These are phyloP conservation scores for Eupeodes corollae DNA, from an alignment of 1,140 invertebrate genomes.

Conservation along the genomic window DNA sequence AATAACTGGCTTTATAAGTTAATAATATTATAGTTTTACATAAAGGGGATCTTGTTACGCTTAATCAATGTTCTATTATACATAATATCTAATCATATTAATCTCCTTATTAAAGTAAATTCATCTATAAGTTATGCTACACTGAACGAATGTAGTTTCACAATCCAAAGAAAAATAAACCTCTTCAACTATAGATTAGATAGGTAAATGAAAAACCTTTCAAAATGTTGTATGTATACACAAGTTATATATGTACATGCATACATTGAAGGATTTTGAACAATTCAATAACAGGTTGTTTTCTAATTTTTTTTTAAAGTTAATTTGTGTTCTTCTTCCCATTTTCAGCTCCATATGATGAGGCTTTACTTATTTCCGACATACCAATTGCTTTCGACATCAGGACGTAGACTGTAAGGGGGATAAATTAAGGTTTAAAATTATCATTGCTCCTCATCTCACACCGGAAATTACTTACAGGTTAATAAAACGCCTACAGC, in stretches of 20 bases:
- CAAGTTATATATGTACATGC: constrained; percentile 15
- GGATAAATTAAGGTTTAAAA: constrained; percentile 20
- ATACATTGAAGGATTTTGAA: constrained; percentile 17
- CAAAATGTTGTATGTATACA: not conserved
- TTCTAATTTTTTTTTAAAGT: constrained; percentile 10
- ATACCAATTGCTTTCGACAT: constrained; percentile 69
- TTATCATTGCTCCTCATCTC: constrained; percentile 20
- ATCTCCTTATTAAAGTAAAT: too few species aligned
- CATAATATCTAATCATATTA: too few species aligned
- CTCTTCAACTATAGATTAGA: too few species aligned
- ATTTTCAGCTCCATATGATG: constrained; percentile 55
- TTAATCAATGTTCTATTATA: too few species aligned
- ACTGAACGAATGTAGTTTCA: too few species aligned
- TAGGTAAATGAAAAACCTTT: too few species aligned
- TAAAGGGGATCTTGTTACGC: too few species aligned
- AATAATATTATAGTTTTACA: too few species aligned
- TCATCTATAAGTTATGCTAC: too few species aligned
- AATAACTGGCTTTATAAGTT: too few species aligned
- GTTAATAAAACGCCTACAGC: constrained; percentile 51
- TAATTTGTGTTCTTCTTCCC: constrained; percentile 23
- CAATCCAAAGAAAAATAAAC: too few species aligned
- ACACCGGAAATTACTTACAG: constrained; percentile 53
- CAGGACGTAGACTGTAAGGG: constrained; percentile 64
- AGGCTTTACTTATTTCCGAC: constrained; percentile 69
- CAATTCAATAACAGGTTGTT: constrained; percentile 17